Conservation (phyloP, 2,888 invertebrate species). For the Gnatocerus cornutus region DNA sequence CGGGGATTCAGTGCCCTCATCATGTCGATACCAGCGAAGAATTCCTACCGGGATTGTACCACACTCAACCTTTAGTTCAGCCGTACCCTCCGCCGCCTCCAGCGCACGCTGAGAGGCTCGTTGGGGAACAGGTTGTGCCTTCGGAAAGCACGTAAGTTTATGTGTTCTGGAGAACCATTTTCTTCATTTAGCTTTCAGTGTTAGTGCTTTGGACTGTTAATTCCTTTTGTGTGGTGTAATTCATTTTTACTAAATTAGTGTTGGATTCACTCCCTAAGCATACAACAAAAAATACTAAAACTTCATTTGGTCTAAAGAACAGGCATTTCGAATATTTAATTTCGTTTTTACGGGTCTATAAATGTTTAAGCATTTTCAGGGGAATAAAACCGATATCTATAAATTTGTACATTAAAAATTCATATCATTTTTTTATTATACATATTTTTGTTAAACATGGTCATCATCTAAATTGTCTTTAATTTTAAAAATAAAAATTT, state of each 20-base stretch:
- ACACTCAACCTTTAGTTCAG: conserved; percentile 80
- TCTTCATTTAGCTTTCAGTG: conserved; percentile 42
- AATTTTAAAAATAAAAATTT: no score
- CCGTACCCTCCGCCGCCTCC: conserved; percentile 78
- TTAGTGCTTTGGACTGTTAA: conserved; percentile 31
- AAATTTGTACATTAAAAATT: no score
- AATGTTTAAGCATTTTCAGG: no score
- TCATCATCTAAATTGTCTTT: no score
- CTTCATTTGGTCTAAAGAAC: neutral
- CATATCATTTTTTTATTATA: no score
- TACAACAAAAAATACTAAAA: neutral
- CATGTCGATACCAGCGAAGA: conserved; percentile 75
- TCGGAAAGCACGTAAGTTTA: conserved; percentile 86
- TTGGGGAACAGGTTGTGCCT: conserved; percentile 82
- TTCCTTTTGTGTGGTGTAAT: conserved; percentile 5
- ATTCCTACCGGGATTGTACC: conserved; percentile 75
- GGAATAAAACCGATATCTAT: no score
- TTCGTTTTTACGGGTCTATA: no score
- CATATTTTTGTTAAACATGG: no score
- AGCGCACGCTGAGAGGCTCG: conserved; percentile 79
- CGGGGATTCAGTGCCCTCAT: conserved; percentile 81
- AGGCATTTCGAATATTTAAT: no score
- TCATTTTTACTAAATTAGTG: conserved; percentile 18
- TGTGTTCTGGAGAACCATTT: conserved; percentile 17
- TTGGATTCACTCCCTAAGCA: conserved; percentile 3